phyloP scores from a whole-genome alignment of 2,797 vertebrate genomes.

The Alcedo quadribrachys region DNA sequence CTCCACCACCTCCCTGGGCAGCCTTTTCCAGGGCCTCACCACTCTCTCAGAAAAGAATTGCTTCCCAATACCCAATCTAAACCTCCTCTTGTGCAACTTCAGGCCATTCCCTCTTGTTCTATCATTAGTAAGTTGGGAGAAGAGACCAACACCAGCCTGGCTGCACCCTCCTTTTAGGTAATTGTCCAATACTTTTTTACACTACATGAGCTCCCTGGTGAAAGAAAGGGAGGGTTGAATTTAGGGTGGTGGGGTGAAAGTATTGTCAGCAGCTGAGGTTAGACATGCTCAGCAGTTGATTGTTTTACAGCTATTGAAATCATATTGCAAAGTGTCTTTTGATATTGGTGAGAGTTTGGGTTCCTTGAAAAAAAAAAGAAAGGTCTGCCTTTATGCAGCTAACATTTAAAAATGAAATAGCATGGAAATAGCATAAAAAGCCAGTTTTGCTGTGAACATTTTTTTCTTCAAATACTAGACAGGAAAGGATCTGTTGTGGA shows the following conservation, averaged over 20 bases:
- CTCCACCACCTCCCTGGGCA: too few species aligned
- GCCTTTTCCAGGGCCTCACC: too few species aligned
- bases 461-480: neutral
- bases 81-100: too few species aligned
- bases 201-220: neutral
- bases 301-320: neutral
- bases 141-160: too few species aligned
- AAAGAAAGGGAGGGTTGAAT: neutral
- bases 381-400: too few species aligned
- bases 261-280: neutral
- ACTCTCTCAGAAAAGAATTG: too few species aligned
- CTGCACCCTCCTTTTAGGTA: too few species aligned
- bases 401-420: neutral
- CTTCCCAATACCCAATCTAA: too few species aligned
- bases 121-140: too few species aligned
- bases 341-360: too few species aligned
- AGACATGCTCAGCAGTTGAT: neutral
- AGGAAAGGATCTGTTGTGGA: neutral
- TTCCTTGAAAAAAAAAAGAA: too few species aligned
- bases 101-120: too few species aligned
- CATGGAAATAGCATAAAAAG: neutral
- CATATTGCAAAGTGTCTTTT: neutral
- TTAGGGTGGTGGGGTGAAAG: neutral
- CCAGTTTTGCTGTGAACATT: neutral
- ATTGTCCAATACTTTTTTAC: neutral